These are phyloP conservation scores for Agrochola lychnidis DNA, from an alignment of 2,888 invertebrate genomes.

Conservation along the genomic window DNA sequence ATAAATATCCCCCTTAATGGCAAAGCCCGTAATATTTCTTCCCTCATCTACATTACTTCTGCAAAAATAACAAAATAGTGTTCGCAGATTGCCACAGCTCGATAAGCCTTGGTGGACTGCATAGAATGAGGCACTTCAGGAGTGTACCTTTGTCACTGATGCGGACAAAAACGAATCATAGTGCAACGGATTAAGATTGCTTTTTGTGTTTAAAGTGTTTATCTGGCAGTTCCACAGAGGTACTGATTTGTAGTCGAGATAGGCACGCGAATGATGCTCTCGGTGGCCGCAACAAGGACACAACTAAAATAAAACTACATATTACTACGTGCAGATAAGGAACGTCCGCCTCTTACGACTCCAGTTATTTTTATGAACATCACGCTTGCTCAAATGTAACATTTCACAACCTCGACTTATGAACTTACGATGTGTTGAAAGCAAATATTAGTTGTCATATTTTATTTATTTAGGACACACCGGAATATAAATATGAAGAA, in stretches of 20 bases:
- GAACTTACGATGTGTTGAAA: conserved; percentile 55
- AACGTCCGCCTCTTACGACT: conserved; percentile 72
- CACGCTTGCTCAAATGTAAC: conserved; percentile 56
- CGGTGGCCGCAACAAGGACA: conserved; percentile 84
- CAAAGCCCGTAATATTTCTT: conserved; percentile 83
- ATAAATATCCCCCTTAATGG: conserved; percentile 85
- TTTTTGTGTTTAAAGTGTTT: conserved; percentile 73
- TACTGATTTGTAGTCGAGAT: conserved; percentile 86
- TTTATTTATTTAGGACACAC: conserved; percentile 60
- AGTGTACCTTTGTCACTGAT: conserved; percentile 77
- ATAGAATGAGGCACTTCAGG: conserved; percentile 81
- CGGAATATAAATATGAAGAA: conserved; percentile 46
- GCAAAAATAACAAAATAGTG: conserved; percentile 88
- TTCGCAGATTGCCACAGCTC: conserved; percentile 81
- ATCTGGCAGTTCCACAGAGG: conserved; percentile 80
- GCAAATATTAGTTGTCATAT: conserved; percentile 61
- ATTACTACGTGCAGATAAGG: conserved; percentile 78
- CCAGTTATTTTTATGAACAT: conserved; percentile 73
- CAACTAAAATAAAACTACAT: conserved; percentile 84
- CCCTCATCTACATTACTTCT: conserved; percentile 86
- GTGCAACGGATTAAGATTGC: conserved; percentile 72
- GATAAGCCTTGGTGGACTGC: conserved; percentile 83
- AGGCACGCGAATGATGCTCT: conserved; percentile 85
- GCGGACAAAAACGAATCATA: conserved; percentile 78
- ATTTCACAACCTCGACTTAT: conserved; percentile 47